Percentiles rank a stretch among this genome's conserved stretches.
Conservation (phyloP, 92 coral and sea anemone genomes). For the Umimayanthus kanabou region DNA sequence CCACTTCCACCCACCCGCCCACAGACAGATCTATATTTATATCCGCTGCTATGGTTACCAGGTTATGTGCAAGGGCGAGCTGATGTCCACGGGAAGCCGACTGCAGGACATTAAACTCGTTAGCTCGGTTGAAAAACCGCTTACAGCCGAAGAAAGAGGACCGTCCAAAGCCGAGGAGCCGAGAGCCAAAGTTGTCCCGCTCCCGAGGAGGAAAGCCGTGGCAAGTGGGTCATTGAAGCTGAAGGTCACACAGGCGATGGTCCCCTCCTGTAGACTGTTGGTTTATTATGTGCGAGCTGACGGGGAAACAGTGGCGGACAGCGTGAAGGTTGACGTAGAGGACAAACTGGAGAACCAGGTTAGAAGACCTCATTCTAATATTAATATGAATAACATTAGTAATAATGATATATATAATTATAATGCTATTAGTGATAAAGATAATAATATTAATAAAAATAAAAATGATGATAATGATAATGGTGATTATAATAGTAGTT, state of each 20-base stretch:
- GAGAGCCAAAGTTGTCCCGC: neutral
- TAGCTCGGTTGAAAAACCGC: neutral
- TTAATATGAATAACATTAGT: too few species aligned
- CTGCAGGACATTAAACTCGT: neutral
- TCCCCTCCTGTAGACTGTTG: conserved; percentile 79
- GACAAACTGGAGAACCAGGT: conserved; percentile 92
- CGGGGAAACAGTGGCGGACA: conserved; percentile 88
- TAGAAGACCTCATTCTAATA: neutral
- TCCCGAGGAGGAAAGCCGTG: neutral
- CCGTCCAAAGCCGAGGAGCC: neutral
- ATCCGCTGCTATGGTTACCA: neutral
- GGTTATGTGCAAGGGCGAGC: conserved; percentile 37
- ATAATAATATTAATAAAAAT: too few species aligned
- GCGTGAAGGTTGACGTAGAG: conserved; percentile 68
- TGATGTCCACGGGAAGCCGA: conserved; percentile 12
- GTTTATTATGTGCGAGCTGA: conserved; percentile 75
- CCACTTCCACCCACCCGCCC: neutral
- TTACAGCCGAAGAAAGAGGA: neutral
- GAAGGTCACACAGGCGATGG: conserved; percentile 81
- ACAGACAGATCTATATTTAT: neutral
- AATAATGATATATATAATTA: too few species aligned
- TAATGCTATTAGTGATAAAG: too few species aligned
- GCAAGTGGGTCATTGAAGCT: conserved; percentile 64
- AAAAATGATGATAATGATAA: too few species aligned
- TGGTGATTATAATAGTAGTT: too few species aligned